Conservation (phyloP, 2,113 vertebrate species). For the Rostratula benghalensis region DNA sequence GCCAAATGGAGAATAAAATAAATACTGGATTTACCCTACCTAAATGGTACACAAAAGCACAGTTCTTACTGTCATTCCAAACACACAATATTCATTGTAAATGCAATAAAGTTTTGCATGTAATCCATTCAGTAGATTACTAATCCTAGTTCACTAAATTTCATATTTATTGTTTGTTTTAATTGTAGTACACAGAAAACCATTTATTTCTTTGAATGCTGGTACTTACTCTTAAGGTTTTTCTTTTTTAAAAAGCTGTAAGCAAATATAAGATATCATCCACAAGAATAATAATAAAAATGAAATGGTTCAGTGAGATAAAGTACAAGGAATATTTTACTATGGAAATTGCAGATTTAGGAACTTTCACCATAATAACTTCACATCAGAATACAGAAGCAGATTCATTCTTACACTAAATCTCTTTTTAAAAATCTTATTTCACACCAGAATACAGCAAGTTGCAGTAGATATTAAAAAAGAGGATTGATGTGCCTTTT, state of each 20-base stretch:
- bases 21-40: not conserved
- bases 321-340: not conserved
- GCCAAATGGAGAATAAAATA: not conserved
- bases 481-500: not conserved
- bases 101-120: not conserved
- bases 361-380: not conserved
- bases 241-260: not conserved
- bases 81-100: not conserved
- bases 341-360: conserved; percentile 5
- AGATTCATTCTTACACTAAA: not conserved
- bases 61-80: not conserved
- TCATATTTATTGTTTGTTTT: not conserved
- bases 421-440: not conserved
- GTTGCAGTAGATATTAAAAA: not conserved
- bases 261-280: not conserved
- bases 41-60: not conserved
- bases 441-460: not conserved
- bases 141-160: not conserved
- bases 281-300: conserved; percentile 12
- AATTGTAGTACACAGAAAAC: not conserved
- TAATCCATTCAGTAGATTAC: not conserved
- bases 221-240: not conserved
- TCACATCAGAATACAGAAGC: not conserved
- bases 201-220: not conserved
- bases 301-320: not conserved